phyloP scores from a whole-genome alignment of 2,888 invertebrate genomes.

The Eupithecia subfuscata region DNA sequence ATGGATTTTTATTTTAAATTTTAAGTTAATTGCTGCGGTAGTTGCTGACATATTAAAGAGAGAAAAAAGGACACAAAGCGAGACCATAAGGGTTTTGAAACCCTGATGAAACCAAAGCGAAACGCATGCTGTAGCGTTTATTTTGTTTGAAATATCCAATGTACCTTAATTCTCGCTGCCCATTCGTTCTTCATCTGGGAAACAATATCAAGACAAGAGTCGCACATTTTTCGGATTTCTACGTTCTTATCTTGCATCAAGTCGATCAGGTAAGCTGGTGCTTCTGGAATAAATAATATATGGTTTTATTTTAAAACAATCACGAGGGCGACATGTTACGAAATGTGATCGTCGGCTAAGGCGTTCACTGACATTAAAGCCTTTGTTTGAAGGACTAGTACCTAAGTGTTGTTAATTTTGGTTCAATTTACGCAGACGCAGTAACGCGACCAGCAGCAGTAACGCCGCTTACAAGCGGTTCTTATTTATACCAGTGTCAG shows the following conservation, averaged over 20 bases:
- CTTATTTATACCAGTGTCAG: constrained; percentile 48
- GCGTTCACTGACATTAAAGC: neutral
- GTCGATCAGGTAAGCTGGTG: constrained; percentile 97
- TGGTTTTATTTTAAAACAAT: neutral
- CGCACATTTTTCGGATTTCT: constrained; percentile 96
- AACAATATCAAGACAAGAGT: constrained; percentile 97
- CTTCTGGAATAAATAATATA: constrained; percentile 84
- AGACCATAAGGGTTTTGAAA: too few relatives aligned
- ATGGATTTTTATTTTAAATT: too few relatives aligned
- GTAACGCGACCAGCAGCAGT: neutral
- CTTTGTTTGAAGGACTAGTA: neutral
- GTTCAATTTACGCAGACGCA: neutral
- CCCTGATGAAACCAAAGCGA: neutral
- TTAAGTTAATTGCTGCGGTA: too few relatives aligned
- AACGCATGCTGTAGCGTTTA: neutral
- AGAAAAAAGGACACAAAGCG: too few relatives aligned
- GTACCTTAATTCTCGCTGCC: constrained; percentile 94
- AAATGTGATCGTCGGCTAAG: neutral
- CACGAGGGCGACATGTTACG: neutral
- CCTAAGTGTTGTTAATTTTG: neutral
- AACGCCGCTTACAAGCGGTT: constrained; percentile 78
- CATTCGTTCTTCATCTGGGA: constrained; percentile 95
- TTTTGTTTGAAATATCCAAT: neutral
- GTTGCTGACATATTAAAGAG: too few relatives aligned
- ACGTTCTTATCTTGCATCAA: constrained; percentile 98